Percentiles rank a stretch among this genome's conserved stretches.
These are phyloP conservation scores for Diplodus sargus DNA, from an alignment of 2,797 vertebrate species.

Conservation along the genomic window DNA sequence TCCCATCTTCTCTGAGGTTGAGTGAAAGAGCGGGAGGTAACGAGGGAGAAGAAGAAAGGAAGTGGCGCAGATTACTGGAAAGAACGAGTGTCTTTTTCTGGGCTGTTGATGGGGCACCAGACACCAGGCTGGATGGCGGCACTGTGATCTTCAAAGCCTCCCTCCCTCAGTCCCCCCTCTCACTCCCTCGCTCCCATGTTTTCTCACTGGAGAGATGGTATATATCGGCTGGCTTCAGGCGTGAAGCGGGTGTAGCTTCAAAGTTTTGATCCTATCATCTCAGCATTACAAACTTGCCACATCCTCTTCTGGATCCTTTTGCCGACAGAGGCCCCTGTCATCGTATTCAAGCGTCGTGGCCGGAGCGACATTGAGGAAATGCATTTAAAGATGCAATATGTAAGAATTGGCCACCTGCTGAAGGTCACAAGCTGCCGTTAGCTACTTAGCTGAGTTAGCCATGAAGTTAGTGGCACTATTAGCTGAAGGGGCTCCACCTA, in stretches of 20 bases:
- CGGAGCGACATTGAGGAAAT: conserved; percentile 21
- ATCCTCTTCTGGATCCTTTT: conserved; percentile 4
- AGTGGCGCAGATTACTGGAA: conserved; percentile 48
- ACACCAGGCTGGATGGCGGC: conserved; percentile 54
- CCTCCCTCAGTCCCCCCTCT: conserved; percentile 50
- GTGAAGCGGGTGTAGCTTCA: conserved; percentile 44
- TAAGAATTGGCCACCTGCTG: no score
- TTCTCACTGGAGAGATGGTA: conserved; percentile 46
- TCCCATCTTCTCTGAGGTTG: conserved; percentile 24
- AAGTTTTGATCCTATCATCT: conserved; percentile 54
- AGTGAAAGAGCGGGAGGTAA: conserved; percentile 49
- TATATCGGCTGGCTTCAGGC: conserved; percentile 55
- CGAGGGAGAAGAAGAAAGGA: conserved; percentile 46
- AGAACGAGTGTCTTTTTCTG: conserved; percentile 45
- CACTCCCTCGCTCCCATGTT: conserved; percentile 40
- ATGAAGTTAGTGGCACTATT: no score
- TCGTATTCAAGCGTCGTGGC: conserved; percentile 46
- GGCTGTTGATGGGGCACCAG: conserved; percentile 51
- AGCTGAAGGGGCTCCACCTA: no score
- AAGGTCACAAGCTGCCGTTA: no score
- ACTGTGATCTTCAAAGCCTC: conserved; percentile 80
- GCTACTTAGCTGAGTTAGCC: no score
- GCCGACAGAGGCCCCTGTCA: not conserved
- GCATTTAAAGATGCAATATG: not conserved
- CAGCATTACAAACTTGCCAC: not conserved